phyloP scores from a whole-genome alignment of 2,888 invertebrate species.

The Anoncus sp. region DNA sequence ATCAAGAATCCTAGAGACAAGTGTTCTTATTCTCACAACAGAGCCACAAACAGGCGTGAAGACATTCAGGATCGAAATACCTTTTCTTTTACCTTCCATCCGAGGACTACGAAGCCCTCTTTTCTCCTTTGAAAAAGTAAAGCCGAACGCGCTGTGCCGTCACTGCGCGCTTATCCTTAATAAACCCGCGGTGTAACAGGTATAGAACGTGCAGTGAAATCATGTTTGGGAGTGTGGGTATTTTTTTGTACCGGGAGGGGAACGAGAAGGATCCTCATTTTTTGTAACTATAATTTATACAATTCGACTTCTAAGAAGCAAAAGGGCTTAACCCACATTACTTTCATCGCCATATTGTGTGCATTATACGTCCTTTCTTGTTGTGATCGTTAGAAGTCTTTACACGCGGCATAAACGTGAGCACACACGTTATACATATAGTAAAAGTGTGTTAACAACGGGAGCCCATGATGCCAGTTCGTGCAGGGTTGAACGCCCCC shows the following conservation, averaged over 20 bases:
- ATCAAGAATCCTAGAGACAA: neutral
- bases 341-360: neutral
- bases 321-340: neutral
- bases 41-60: slow-evolving; percentile 21
- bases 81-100: neutral
- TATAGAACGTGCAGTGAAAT: slow-evolving; percentile 10
- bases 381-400: neutral
- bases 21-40: neutral
- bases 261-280: slow-evolving; percentile 12
- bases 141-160: slow-evolving; percentile 13
- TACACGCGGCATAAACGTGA: neutral
- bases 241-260: slow-evolving; percentile 12
- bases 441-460: slow-evolving; percentile 78
- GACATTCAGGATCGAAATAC: slow-evolving; percentile 22
- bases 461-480: slow-evolving; percentile 62
- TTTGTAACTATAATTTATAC: neutral
- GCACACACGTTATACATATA: slow-evolving; percentile 68
- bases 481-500: slow-evolving; percentile 80
- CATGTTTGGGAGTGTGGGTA: neutral
- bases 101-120: slow-evolving; percentile 17
- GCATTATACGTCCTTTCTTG: neutral
- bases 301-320: neutral
- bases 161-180: slow-evolving; percentile 12
- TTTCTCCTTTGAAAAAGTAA: slow-evolving; percentile 36
- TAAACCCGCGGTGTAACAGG: slow-evolving; percentile 34